A percentile compares a stretch with the other conserved stretches of the same genome.
Conservation (phyloP, 2,797 vertebrate genomes). For the Hafferia zeledoni region DNA sequence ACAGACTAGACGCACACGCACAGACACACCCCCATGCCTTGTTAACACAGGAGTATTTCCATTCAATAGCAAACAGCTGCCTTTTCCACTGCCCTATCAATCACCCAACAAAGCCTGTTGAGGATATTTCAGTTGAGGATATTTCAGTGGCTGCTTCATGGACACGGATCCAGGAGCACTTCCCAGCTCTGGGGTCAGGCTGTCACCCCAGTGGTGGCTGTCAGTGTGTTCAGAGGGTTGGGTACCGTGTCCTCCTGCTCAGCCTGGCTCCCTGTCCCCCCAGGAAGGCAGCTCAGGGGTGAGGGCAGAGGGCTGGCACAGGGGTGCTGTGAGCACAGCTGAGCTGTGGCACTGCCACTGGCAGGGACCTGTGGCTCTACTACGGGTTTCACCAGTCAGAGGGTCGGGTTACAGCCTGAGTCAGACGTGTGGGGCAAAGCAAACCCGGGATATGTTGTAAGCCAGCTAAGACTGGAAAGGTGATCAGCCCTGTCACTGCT, state of each 20-base stretch:
- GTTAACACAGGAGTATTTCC: background rate
- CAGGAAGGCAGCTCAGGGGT: rapidly evolving
- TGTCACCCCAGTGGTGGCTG: rapidly evolving
- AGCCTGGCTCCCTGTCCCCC: rapidly evolving
- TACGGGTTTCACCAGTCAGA: background rate
- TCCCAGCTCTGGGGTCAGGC: background rate
- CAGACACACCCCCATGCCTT: background rate
- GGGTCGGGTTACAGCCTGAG: background rate
- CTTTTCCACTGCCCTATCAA: background rate
- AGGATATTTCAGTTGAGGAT: background rate
- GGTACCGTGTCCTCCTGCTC: background rate
- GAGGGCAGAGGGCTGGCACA: background rate
- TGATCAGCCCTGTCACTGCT: constrained; percentile 5
- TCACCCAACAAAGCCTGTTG: background rate
- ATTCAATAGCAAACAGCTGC: background rate
- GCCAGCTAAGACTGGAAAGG: background rate
- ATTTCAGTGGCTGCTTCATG: rapidly evolving
- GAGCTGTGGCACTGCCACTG: background rate
- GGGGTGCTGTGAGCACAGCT: background rate
- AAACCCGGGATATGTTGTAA: background rate
- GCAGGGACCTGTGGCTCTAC: background rate
- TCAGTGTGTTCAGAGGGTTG: rapidly evolving
- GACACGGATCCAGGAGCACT: rapidly evolving
- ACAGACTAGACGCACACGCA: too few relatives aligned
- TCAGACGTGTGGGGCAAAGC: background rate